phyloP scores from a whole-genome alignment of 2,113 vertebrate species.

The Daphoenositta chrysoptera region DNA sequence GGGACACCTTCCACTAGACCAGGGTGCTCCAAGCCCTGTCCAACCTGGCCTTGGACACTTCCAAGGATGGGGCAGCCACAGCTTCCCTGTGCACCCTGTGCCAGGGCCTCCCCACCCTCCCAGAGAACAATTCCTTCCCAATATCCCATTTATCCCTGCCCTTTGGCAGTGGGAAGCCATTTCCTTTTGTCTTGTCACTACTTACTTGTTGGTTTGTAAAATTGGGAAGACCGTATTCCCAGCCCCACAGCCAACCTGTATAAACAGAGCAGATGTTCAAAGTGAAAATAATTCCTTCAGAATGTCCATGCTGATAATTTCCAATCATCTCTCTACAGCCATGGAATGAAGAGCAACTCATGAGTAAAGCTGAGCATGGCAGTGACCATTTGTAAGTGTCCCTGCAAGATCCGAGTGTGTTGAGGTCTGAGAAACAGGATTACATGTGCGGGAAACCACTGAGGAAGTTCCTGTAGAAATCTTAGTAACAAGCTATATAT shows the following conservation, averaged over 20 bases:
- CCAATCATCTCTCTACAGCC: background rate
- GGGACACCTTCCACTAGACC: background rate
- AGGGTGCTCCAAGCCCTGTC: background rate
- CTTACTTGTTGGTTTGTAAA: constrained; percentile 97
- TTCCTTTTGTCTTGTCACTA: background rate
- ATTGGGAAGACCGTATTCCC: constrained; percentile 98
- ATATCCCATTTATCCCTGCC: background rate
- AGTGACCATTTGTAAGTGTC: background rate
- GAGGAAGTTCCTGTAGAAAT: background rate
- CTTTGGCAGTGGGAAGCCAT: background rate
- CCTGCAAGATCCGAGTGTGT: rapidly evolving
- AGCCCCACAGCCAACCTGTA: constrained; percentile 96
- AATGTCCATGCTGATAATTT: background rate
- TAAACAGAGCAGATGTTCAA: background rate
- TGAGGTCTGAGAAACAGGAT: background rate
- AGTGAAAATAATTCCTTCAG: background rate
- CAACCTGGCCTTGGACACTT: background rate
- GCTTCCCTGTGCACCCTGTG: background rate
- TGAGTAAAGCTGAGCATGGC: background rate
- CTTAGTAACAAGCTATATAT: background rate
- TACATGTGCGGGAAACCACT: background rate
- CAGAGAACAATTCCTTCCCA: background rate
- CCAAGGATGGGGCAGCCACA: background rate
- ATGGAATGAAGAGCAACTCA: background rate
- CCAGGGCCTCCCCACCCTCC: background rate